Base-by-base conservation (phyloP, 2,888 invertebrate genomes). In the Formica aserva region DNA sequence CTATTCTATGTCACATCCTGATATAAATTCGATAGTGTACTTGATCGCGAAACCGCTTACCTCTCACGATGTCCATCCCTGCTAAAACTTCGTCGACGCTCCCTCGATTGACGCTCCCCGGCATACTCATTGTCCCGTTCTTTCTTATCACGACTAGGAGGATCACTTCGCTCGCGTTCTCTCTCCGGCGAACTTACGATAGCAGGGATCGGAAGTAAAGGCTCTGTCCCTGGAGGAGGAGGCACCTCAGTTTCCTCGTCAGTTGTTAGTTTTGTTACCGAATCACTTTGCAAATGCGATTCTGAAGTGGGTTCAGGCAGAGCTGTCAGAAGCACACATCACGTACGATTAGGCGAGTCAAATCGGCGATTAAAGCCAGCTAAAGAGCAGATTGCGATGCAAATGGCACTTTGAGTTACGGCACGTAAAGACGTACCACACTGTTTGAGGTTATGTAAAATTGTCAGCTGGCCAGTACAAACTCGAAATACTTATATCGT, bases 221-320 rank as follows among this genome's bases (percentile, higher is more conserved):
- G 93, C 80, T 95, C 94, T 29, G 94, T 95, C 38, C 94, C 94
- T 32, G 94, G 94, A 72, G 94, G 94, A 13, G 93, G 93, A 78
- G 93, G 93, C 6, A 94, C 94, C 84, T 94, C 94, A 5, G 93
- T 90, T 80, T 94, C 94, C 18, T 94, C 94, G 13, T 94, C 94
- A 29, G 87, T 76, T 32, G 89, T 88, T 63, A 92, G 77, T 86
- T 93, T 94, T 57, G 91, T 83, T 63, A 89, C 87, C 15, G 91
- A 52, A 71, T 94, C 94, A 74, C 74, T 90, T 83, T 91, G 92
- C 45, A 90, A 41, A 15, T 93, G 93, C 55, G 92, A 76, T 62
- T 93, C 93, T 55, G 91, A 71, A 9, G 88, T 88, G 45, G 92
- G 87, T 82, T 94, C 94, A 45, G 91, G 87, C 32, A 88, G 52